Conservation (phyloP, 2,888 invertebrate genomes). For the Pachydiplax longipennis region DNA sequence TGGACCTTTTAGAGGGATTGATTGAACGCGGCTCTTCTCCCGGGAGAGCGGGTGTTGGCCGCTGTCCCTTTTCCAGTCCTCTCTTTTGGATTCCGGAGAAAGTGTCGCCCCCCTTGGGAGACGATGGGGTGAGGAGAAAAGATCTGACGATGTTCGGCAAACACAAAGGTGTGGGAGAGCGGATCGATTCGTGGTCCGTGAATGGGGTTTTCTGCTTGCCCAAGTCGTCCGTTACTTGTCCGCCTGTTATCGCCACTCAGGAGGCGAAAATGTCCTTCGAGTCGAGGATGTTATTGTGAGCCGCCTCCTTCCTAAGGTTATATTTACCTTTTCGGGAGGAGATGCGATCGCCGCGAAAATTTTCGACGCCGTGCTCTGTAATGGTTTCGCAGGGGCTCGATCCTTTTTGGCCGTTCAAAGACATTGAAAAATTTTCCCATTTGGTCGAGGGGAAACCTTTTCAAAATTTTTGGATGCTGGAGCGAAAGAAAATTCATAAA, state of each 20-base stretch:
- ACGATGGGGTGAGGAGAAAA: neutral
- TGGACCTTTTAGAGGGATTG: neutral
- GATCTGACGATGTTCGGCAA: neutral
- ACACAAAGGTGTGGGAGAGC: neutral
- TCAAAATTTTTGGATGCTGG: too few species aligned
- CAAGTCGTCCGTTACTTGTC: neutral
- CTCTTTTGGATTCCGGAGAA: neutral
- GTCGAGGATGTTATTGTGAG: too few species aligned
- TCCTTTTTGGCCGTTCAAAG: too few species aligned
- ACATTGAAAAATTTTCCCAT: too few species aligned
- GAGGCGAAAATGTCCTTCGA: neutral
- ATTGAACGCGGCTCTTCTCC: neutral
- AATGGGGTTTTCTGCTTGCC: neutral
- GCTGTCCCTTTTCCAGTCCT: neutral
- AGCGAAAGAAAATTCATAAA: too few species aligned
- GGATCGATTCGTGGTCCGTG: neutral
- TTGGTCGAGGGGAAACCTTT: too few species aligned
- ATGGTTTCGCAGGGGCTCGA: too few species aligned
- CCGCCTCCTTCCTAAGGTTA: too few species aligned
- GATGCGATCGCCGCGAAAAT: too few species aligned
- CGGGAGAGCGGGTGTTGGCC: neutral
- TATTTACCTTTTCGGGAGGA: too few species aligned
- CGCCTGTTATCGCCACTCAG: neutral
- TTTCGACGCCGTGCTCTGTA: too few species aligned
- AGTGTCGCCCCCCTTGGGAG: neutral